A percentile compares a stretch with the other conserved stretches of the same genome.
Evolutionary conservation across 2,888 invertebrate genomes (phyloP).

Genomic region (Rhorus exstirpatorius): DNA sequence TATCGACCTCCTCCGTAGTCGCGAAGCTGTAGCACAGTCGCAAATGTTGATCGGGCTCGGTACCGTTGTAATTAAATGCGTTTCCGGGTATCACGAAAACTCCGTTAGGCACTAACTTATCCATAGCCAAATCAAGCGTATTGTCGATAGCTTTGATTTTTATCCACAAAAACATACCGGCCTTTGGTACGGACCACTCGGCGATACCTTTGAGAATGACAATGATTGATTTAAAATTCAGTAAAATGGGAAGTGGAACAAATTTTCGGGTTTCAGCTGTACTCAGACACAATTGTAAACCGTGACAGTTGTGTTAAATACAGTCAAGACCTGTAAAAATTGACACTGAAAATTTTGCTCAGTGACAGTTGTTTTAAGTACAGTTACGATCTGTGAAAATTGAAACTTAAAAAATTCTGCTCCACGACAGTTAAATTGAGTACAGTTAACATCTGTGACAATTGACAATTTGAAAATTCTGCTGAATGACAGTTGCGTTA

Average conservation of each 20-base stretch:
- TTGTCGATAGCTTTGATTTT: conserved; percentile 89
- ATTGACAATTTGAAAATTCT: too few species aligned
- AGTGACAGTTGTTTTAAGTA: too few species aligned
- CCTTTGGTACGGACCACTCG: conserved; percentile 90
- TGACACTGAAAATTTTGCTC: too few species aligned
- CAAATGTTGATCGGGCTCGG: conserved; percentile 88
- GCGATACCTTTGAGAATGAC: conserved; percentile 87
- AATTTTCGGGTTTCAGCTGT: too few species aligned
- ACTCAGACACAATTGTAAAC: too few species aligned
- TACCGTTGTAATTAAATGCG: conserved; percentile 89
- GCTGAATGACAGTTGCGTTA: too few species aligned
- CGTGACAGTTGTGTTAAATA: too few species aligned
- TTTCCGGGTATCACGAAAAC: conserved; percentile 91
- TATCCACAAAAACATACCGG: conserved; percentile 94
- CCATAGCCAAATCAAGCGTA: conserved; percentile 90
- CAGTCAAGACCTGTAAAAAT: too few species aligned
- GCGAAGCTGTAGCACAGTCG: conserved; percentile 91
- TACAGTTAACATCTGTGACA: too few species aligned
- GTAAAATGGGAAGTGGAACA: neutral
- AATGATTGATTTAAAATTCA: neutral
- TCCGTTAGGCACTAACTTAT: conserved; percentile 89
- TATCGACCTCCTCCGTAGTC: conserved; percentile 88
- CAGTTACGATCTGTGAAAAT: too few species aligned
- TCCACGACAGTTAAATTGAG: too few species aligned
- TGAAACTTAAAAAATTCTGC: too few species aligned